Evolutionary conservation across 2,113 vertebrate species (phyloP).

Genomic region (rat (Rattus norvegicus)): DNA sequence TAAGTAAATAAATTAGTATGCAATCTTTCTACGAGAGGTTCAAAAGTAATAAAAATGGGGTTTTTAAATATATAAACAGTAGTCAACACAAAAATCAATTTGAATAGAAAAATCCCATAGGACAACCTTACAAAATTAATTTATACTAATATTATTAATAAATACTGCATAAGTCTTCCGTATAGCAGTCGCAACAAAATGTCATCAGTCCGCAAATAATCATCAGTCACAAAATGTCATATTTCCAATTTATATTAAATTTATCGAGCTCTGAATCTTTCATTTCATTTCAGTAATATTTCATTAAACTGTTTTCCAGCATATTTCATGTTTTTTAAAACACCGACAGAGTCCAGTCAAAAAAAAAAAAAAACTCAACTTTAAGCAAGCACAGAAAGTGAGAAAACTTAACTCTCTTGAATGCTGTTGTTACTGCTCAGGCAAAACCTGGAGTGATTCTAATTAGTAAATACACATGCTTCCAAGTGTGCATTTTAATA

Average conservation of each 20-base stretch:
- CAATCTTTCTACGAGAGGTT: not conserved
- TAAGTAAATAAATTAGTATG: constrained; percentile 32
- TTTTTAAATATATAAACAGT: constrained; percentile 20
- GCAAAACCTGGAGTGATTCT: constrained; percentile 41
- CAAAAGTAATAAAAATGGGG: constrained; percentile 34
- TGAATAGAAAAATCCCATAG: not conserved
- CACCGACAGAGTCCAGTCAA: not conserved
- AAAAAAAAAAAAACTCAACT: constrained; percentile 47
- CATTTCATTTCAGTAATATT: not conserved
- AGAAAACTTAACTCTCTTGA: not conserved
- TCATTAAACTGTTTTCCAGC: constrained; percentile 19
- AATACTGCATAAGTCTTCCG: not conserved
- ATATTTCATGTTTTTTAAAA: not conserved
- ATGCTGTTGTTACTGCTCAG: not conserved
- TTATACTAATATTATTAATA: not conserved
- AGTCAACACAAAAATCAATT: constrained; percentile 47
- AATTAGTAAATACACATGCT: constrained; percentile 72
- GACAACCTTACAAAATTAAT: constrained; percentile 6
- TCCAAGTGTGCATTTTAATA: constrained; percentile 76
- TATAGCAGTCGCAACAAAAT: not conserved
- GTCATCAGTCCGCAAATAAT: not conserved
- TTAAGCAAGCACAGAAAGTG: constrained; percentile 4
- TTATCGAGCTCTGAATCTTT: not conserved
- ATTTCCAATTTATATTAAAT: constrained; percentile 23
- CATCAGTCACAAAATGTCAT: not conserved